phyloP scores from a whole-genome alignment of 2,797 vertebrate species.

The Cossypha niveicapilla region DNA sequence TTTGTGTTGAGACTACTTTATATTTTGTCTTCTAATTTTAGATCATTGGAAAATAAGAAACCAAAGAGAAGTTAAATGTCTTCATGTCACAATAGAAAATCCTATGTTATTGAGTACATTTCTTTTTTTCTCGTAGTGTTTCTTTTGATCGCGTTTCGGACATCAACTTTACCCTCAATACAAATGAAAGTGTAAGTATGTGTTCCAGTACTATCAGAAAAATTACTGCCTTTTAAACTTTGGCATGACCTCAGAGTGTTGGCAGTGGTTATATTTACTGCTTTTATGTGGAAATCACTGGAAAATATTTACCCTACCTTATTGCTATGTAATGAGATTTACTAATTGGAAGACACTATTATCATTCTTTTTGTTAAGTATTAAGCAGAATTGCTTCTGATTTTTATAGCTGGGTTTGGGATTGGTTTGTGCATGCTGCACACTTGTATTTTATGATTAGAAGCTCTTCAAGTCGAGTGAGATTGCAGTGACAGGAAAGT shows the following conservation, averaged over 20 bases:
- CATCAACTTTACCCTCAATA: constrained; percentile 99
- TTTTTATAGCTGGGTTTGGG: neutral
- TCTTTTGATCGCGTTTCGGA: constrained; percentile 99
- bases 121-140: constrained; percentile 83
- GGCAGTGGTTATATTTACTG: neutral
- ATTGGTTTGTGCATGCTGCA: neutral
- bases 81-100: neutral
- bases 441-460: neutral
- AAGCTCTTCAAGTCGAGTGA: neutral
- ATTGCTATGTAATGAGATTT: neutral
- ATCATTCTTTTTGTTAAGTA: neutral
- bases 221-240: neutral
- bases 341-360: neutral
- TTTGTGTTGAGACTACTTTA: neutral
- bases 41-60: neutral
- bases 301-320: neutral
- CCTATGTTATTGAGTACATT: constrained; percentile 22
- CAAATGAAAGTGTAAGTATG: constrained; percentile 97
- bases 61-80: neutral
- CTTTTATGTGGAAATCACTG: neutral
- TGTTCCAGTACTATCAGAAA: neutral
- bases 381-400: neutral
- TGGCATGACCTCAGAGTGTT: accelerated
- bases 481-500: neutral
- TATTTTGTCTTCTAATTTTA: neutral